Percentiles rank a stretch among this genome's conserved stretches.
phyloP scores from a whole-genome alignment of 2,113 vertebrate species.

The Antennarius striatus region DNA sequence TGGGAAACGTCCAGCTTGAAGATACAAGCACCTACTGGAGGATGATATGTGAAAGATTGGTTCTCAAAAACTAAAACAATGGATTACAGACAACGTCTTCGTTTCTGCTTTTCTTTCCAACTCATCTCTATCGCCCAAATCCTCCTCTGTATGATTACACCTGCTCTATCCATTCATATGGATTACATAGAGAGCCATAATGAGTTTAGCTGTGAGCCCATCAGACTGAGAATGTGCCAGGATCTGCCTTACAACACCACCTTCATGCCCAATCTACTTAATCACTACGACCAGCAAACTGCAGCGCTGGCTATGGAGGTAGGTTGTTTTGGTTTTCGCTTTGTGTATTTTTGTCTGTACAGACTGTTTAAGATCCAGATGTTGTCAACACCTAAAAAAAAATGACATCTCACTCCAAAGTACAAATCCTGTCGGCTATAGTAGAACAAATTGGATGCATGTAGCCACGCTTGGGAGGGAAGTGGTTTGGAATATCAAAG shows the following conservation, averaged over 20 bases:
- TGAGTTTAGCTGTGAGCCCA: slow-evolving; percentile 95
- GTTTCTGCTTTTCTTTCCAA: slow-evolving; percentile 13
- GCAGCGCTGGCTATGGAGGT: slow-evolving; percentile 99
- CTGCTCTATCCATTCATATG: slow-evolving; percentile 71
- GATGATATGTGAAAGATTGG: slow-evolving; percentile 27
- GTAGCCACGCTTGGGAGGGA: neutral
- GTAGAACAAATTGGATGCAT: slow-evolving; percentile 37
- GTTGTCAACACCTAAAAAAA: too few relatives aligned
- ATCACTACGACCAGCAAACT: slow-evolving; percentile 98
- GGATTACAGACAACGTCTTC: slow-evolving; percentile 7
- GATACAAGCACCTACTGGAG: slow-evolving; percentile 30
- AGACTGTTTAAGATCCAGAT: neutral
- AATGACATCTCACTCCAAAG: neutral
- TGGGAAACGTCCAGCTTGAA: slow-evolving; percentile 44
- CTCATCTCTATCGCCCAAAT: slow-evolving; percentile 50
- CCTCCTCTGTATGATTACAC: slow-evolving; percentile 42
- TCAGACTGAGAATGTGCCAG: slow-evolving; percentile 96
- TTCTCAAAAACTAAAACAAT: slow-evolving; percentile 21
- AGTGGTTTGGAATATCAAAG: slow-evolving; percentile 42
- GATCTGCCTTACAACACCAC: slow-evolving; percentile 96
- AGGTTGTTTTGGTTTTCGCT: slow-evolving; percentile 45
- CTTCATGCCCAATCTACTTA: slow-evolving; percentile 98
- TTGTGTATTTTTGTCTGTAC: slow-evolving; percentile 11
- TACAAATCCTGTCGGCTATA: neutral
- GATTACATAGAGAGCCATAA: slow-evolving; percentile 84